Evolutionary conservation across 2,888 invertebrate species (phyloP), one percentile per base, ranked within the genome.

Genomic region (Caradrina clavipalpis): DNA sequence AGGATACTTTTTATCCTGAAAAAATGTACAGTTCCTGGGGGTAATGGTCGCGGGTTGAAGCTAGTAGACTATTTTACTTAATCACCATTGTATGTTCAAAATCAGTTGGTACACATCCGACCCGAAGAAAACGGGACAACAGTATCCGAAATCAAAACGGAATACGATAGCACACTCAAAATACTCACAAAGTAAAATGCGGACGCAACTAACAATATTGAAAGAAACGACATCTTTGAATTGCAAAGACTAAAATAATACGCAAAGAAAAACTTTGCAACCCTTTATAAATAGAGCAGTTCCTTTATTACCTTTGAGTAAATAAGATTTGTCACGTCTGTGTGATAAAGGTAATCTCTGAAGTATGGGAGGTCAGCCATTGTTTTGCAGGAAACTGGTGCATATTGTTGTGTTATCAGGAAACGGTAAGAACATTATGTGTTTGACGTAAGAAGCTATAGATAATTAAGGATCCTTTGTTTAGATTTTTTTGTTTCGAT

Each of bases 301-400:
- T 78, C 69, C 78, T 80, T 78, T 81, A 78, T 74, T 82, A 69
- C 73, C 71, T 76, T 72, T 73, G 69, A 78, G 80, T 78, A 72
- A 82, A 72, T 73, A 77, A 73, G 72, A 84, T 84, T 86, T 83
- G 90, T 90, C 93, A 93, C 93, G 93, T 93, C 26, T 51, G 15
- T 74, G 69, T 80, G 89, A 92, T 91, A 89, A 88, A 42, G 50
- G 56, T 75, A 56, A 75, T 75, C 45, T 67, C 22, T 59, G 11
- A 65, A 54, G 21, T 57, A 49, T 65, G 64, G 47, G 35, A 61
- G 51, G 68, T 62, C 55, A 53, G 26, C 51, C 47, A 61, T 80
- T 70, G 62, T 80, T 60, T 26, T 57, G 7, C 15, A 17, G 26
- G 50, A 56, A 78, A 60, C 56, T 56, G 45, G 42, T 45, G 49